Evolutionary conservation across 2,888 invertebrate genomes (phyloP).

Genomic region (Orthosia gothica): DNA sequence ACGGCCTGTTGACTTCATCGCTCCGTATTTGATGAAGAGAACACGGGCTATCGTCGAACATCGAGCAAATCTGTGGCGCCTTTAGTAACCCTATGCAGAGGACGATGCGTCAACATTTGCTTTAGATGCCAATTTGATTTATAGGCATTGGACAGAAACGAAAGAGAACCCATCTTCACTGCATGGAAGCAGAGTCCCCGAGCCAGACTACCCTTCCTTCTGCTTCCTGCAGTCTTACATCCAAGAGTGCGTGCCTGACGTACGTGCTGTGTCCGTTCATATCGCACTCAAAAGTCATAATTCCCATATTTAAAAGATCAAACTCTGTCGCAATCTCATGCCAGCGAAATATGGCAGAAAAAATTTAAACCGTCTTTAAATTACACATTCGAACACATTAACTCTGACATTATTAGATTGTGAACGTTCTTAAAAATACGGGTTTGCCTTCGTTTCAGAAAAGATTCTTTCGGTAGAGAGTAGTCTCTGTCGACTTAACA

Average conservation of each 20-base stretch:
- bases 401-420: background rate
- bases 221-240: conserved; percentile 17
- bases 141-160: background rate
- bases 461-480: conserved; percentile 8
- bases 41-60: background rate
- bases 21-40: background rate
- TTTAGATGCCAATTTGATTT: conserved; percentile 6
- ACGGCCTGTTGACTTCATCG: too few relatives aligned
- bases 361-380: too few relatives aligned
- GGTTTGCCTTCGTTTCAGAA: background rate
- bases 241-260: background rate
- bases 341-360: background rate
- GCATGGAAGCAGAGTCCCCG: conserved; percentile 5
- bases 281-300: conserved; percentile 5
- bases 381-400: too few relatives aligned
- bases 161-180: conserved; percentile 9
- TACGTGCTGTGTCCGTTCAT: conserved; percentile 11
- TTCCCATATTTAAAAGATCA: conserved; percentile 5
- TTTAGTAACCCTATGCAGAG: background rate
- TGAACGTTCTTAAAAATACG: conserved; percentile 1
- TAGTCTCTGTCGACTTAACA: background rate
- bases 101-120: background rate
- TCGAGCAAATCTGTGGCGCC: background rate
- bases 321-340: conserved; percentile 5
- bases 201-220: background rate